Base-by-base conservation (phyloP, 1,140 invertebrate genomes). In the Hyles euphorbiae region DNA sequence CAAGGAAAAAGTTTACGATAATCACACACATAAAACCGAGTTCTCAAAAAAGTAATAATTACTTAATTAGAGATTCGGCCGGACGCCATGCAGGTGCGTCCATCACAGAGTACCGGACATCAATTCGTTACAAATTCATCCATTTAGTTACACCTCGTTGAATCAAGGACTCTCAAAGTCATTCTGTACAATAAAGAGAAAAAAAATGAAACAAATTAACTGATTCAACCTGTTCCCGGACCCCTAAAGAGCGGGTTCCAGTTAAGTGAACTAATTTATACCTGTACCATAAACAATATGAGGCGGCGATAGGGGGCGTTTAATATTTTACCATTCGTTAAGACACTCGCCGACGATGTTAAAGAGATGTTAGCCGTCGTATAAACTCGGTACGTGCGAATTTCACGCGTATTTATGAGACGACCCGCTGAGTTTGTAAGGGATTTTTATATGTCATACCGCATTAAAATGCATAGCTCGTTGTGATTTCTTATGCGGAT, bases 71-170 rank as follows among this genome's bases (percentile, higher is more conserved):
- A 77, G 73, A 76, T 81, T 72, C 59, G 59, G 53, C 67, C 58
- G 74, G 77, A 76, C 81, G 68, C 64, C 65, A 65, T 60, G 81
- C 83, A 84, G 76, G 77, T 84, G 83, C 76, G 80, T 73, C 61
- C 75, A 73, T 77, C 71, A 66, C 61, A 69, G 71, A 79, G 72
- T 72, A 60, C 68, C 86, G 81, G 83, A 82, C 81, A 86, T 83
- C 78, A 61, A 88, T 88, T 88, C 80, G 81, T 76, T 87, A 81
- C 81, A 84, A 87, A 86, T 87, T 82, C 67, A 72, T 77, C 68
- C 79, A 76, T 88, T 88, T 87, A 79, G 86, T 83, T 81, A 82
- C 84, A 88, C 83, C 86, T 88, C 84, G 84, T 88, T 88, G 86
- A 81, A 70, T 74, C 80, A 85, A 88, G 84, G 86, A 85, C 83